These are phyloP conservation scores for Enoplosus armatus DNA, from an alignment of 2,797 vertebrate genomes.

Conservation along the genomic window DNA sequence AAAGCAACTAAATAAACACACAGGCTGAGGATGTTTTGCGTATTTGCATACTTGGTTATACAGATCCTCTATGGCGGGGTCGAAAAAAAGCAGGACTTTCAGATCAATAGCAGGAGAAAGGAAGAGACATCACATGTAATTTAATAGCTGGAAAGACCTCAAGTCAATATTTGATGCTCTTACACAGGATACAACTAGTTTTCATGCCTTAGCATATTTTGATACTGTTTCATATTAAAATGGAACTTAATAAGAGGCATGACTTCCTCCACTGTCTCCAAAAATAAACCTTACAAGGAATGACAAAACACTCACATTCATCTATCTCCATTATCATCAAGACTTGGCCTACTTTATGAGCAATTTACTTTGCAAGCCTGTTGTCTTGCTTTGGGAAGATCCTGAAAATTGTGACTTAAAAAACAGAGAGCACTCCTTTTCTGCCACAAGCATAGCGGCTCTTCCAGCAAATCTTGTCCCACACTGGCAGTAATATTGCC, in stretches of 20 bases:
- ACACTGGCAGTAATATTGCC: constrained; percentile 65
- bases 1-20: constrained; percentile 9
- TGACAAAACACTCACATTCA: constrained; percentile 25
- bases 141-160: constrained; percentile 43
- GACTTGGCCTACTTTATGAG: constrained; percentile 46
- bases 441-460: constrained; percentile 40
- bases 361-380: constrained; percentile 27
- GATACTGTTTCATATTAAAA: constrained; percentile 17
- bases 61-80: constrained; percentile 35
- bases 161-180: constrained; percentile 51
- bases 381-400: constrained; percentile 32
- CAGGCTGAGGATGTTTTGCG: background rate
- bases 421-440: constrained; percentile 34
- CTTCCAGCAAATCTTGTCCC: constrained; percentile 53
- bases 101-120: constrained; percentile 59
- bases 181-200: constrained; percentile 45
- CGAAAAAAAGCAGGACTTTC: constrained; percentile 37
- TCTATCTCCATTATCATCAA: constrained; percentile 21
- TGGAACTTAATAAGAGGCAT: constrained; percentile 30
- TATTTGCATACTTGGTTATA: constrained; percentile 20
- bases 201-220: constrained; percentile 43
- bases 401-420: constrained; percentile 33
- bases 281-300: constrained; percentile 27
- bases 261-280: constrained; percentile 8
- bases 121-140: constrained; percentile 54